Evolutionary conservation across 2,797 vertebrate species (phyloP).

Genomic region (Esox masquinongy): DNA sequence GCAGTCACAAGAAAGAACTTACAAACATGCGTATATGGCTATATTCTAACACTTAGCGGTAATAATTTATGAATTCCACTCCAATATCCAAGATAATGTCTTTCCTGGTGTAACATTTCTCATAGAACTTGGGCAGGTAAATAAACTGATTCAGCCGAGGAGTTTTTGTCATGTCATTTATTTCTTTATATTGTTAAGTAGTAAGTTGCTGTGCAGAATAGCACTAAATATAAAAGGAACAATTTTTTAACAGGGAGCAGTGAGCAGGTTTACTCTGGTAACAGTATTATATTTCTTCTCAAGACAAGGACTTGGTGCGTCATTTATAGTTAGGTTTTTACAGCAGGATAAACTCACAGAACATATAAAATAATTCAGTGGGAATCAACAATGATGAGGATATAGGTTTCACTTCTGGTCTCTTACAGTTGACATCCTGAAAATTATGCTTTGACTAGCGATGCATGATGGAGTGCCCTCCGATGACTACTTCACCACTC

Average conservation of each 20-base stretch:
- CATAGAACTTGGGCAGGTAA: not conserved
- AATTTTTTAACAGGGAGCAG: not conserved
- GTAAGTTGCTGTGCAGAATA: not conserved
- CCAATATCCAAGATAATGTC: not conserved
- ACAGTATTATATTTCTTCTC: not conserved
- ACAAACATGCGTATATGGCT: not conserved
- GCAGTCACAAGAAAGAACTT: not conserved
- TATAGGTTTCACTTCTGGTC: not conserved
- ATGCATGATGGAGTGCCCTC: not conserved
- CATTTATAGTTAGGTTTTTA: slow-evolving; percentile 13
- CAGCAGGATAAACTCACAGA: slow-evolving; percentile 26
- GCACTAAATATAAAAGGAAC: not conserved
- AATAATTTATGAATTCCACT: not conserved
- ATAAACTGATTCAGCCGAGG: not conserved
- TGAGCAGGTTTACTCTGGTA: not conserved
- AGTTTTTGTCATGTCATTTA: not conserved
- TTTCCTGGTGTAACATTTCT: not conserved
- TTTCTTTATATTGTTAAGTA: not conserved
- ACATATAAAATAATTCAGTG: not conserved
- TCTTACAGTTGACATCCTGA: slow-evolving; percentile 30
- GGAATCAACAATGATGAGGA: not conserved
- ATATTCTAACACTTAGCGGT: not conserved
- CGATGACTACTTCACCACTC: slow-evolving; percentile 65
- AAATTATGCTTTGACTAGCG: slow-evolving; percentile 19
- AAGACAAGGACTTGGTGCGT: slow-evolving; percentile 8